Conservation (phyloP, 2,888 invertebrate species). For the Dicyrtoma fusca region DNA sequence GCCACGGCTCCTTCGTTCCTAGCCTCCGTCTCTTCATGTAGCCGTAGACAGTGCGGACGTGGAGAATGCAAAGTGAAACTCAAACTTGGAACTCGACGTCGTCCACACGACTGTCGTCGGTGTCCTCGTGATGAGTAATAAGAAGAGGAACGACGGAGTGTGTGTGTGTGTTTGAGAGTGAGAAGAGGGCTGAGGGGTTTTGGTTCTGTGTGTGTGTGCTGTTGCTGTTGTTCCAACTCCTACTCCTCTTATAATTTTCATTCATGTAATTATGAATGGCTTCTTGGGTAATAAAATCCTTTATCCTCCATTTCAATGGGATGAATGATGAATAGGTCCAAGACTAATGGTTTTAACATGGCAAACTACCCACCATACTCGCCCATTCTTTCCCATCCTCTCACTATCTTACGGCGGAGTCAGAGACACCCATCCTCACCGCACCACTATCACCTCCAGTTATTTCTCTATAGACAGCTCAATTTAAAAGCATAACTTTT, state of each 20-base stretch:
- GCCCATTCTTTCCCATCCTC: no score
- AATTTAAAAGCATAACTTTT: no score
- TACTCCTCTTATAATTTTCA: neutral
- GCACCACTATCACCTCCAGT: neutral
- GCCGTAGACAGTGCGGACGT: no score
- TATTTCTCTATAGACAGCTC: neutral
- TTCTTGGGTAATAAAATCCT: constrained; percentile 9
- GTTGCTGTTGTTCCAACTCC: neutral
- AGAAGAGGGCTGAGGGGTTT: neutral
- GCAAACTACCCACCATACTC: neutral
- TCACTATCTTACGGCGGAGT: neutral
- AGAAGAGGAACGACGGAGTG: neutral
- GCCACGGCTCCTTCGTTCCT: no score
- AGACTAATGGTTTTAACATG: neutral
- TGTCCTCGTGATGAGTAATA: neutral
- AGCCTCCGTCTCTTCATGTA: no score
- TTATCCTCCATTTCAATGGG: neutral
- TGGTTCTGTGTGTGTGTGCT: neutral
- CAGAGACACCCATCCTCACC: no score
- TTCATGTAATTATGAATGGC: constrained; percentile 26
- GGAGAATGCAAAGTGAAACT: no score
- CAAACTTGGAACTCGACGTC: no score
- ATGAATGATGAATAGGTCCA: neutral
- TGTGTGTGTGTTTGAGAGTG: no score
- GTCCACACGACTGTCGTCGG: no score